Evolutionary conservation across 2,797 vertebrate genomes (phyloP), one percentile per base, ranked within the genome.

Genomic region (Lycodopsis pacificus): DNA sequence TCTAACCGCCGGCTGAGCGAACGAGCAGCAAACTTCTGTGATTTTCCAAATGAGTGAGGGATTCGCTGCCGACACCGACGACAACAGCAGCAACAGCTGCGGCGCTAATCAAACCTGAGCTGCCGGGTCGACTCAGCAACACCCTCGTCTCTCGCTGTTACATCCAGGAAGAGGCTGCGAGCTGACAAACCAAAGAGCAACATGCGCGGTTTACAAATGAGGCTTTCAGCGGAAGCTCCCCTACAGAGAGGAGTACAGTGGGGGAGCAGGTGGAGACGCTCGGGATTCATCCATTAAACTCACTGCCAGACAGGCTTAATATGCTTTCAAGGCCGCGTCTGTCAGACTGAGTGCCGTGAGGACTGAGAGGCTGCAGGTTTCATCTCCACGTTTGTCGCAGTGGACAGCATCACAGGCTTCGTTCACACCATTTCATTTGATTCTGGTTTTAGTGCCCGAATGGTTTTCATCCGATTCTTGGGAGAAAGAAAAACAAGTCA

Each of bases 71-170:
- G 53, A 51, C 59, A 5, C 59, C 0, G 73, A 65, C 48, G 48
- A 4, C 59, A 54, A 3, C 64, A 49, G 48, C 62, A 84, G 82
- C 66, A 49, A 42, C 62, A 84, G 82, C 66, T 79, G 71, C 34
- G 76, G 64, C 44, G 27, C 71, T 80, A 83, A 89, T 86, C 76
- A 83, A 69, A 74, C 73, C 51, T 10, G 79, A 82, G 84, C 72
- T 17, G 79, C 82, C 0, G 66, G 61, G 44, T 75, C 61, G 40
- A 67, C 81, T 84, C 86, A 80, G 84, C 80, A 73, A 78, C 85
- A 78, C 88, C 83, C 83, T 62, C 11, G 63, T 68, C 51, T 82
- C 68, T 57, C n/a, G 2, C 49, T 4, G 73, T 72, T 73, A 13
- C 78, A 64, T 69, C 63, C 53, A 57, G 86, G 57, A 65, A 59